These are phyloP conservation scores for Andrena hattorfiana DNA, from an alignment of 2,888 invertebrate species.

Conservation along the genomic window DNA sequence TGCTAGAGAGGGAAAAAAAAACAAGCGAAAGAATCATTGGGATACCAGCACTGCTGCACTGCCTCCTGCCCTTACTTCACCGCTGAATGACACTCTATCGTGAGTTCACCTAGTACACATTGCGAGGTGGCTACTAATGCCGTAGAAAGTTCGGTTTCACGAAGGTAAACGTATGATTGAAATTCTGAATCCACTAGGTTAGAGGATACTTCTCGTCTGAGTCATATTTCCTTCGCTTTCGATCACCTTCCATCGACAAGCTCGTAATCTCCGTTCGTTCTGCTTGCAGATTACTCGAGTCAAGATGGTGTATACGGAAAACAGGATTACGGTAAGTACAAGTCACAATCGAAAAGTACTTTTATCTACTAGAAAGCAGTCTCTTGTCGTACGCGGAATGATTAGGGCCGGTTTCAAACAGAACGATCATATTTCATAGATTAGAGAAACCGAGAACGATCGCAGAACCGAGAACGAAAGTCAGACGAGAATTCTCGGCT, in stretches of 20 bases:
- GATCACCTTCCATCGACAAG: not conserved
- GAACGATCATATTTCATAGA: slow-evolving; percentile 30
- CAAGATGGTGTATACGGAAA: slow-evolving; percentile 83
- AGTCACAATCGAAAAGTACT: slow-evolving; percentile 53
- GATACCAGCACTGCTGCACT: slow-evolving; percentile 72
- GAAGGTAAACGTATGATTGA: slow-evolving; percentile 17
- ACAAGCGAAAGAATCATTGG: slow-evolving; percentile 34
- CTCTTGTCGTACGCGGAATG: slow-evolving; percentile 10
- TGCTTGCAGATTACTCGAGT: slow-evolving; percentile 81
- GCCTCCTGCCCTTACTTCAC: slow-evolving; percentile 73
- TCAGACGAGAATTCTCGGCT: slow-evolving; percentile 23
- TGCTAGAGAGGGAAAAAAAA: slow-evolving; percentile 1
- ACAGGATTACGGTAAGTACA: slow-evolving; percentile 84
- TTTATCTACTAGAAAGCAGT: slow-evolving; percentile 40
- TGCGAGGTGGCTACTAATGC: not conserved
- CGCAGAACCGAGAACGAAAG: slow-evolving; percentile 20
- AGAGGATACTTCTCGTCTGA: slow-evolving; percentile 71
- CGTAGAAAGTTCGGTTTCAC: not conserved
- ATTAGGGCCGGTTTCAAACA: slow-evolving; percentile 25
- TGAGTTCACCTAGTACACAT: slow-evolving; percentile 18
- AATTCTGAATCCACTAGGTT: slow-evolving; percentile 15
- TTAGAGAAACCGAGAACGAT: slow-evolving; percentile 15
- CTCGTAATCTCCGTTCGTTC: slow-evolving; percentile 40
- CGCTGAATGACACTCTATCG: slow-evolving; percentile 40
- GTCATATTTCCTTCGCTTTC: slow-evolving; percentile 46